A percentile compares a stretch with the other conserved stretches of the same genome.
These are phyloP conservation scores for Merops nubicus DNA, from an alignment of 2,113 vertebrate genomes.

Conservation along the genomic window DNA sequence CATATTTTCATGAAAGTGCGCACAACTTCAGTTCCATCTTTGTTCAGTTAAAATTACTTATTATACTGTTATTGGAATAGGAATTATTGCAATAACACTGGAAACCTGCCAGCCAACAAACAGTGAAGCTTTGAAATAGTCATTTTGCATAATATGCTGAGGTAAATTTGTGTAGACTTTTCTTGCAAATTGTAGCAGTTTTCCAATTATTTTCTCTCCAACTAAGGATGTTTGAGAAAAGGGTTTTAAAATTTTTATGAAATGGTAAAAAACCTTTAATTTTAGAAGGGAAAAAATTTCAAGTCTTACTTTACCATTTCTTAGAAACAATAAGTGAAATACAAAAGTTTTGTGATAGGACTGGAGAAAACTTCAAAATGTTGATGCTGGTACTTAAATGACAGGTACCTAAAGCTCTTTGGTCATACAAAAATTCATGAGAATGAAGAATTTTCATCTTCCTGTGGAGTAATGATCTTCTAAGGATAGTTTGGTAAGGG, in stretches of 20 bases:
- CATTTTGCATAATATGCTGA: neutral
- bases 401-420: neutral
- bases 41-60: constrained; percentile 7
- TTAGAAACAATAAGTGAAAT: neutral
- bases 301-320: neutral
- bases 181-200: neutral
- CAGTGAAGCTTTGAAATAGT: neutral
- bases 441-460: neutral
- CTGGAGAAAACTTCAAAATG: neutral
- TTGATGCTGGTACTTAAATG: neutral
- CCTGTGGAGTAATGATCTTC: neutral
- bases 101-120: neutral
- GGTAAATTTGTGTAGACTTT: neutral
- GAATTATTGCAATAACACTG: neutral
- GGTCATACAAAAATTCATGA: neutral
- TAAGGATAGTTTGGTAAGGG: neutral
- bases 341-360: neutral
- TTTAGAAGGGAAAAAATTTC: neutral
- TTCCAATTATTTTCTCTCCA: neutral
- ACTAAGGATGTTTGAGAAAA: neutral
- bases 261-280: neutral
- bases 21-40: neutral
- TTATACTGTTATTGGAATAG: neutral
- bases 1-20: neutral
- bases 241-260: neutral